Percentiles rank a stretch among this genome's conserved stretches.
These are phyloP conservation scores for Salarias fasciatus DNA, from an alignment of 2,797 vertebrate species.

Conservation along the genomic window DNA sequence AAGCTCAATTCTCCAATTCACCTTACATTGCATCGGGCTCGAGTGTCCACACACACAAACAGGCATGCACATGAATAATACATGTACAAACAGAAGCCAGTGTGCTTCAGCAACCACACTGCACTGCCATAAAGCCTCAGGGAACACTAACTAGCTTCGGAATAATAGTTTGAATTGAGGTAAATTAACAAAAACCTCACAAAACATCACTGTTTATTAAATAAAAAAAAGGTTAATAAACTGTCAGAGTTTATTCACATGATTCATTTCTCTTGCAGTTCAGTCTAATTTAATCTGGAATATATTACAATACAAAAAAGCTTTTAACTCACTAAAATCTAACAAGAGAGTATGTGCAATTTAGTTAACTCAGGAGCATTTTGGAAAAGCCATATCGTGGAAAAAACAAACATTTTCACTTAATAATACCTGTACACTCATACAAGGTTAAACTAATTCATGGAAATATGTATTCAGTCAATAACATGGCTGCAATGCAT, in stretches of 20 bases:
- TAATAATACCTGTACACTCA: no score
- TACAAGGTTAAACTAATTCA: no score
- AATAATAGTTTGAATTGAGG: conserved; percentile 11
- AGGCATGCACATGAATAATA: conserved; percentile 5
- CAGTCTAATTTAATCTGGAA: not conserved
- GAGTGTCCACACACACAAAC: conserved; percentile 2
- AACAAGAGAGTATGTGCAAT: no score
- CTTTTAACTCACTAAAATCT: no score
- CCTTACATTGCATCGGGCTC: conserved; percentile 69
- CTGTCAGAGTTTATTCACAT: conserved; percentile 10
- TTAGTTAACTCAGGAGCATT: no score
- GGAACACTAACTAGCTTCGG: conserved; percentile 14
- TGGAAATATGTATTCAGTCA: no score
- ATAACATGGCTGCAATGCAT: no score
- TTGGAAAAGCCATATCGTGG: no score
- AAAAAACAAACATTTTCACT: no score
- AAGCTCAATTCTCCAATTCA: conserved; percentile 69
- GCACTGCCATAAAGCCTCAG: not conserved
- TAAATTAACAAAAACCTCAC: conserved; percentile 21
- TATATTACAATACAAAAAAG: not conserved
- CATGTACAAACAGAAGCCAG: not conserved
- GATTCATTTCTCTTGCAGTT: conserved; percentile 7
- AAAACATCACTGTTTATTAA: conserved; percentile 7
- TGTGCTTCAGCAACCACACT: conserved; percentile 19
- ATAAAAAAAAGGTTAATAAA: conserved; percentile 4